Base-by-base conservation (phyloP, 1,140 invertebrate genomes). In the Drosophila athabasca region DNA sequence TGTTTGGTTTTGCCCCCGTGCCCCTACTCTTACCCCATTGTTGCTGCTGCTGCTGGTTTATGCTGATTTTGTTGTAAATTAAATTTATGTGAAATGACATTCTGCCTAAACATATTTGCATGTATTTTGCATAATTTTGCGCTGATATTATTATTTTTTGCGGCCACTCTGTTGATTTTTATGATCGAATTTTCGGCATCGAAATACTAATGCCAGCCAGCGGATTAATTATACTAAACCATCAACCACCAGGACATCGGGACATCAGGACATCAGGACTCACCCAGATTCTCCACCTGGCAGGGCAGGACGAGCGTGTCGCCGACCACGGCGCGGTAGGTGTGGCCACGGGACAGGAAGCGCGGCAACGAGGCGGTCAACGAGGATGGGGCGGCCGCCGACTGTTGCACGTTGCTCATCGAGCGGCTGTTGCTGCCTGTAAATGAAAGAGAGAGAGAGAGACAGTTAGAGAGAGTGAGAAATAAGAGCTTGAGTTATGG, bases 201-300 rank as follows among this genome's bases (percentile, higher is more conserved):
- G 62, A 50, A 76, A 76, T 69, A 58, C 62, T 76, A 84, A 79
- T 76, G 54, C 62, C 17, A 19, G 24, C 24, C 44, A 60, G 24
- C 13, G 62, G 53, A 85, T 85, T 85, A 84, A 84, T 84, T 84
- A 84, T 83, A 57, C 65, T n/a, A 19, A 15, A 26, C 57, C 57
- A 57, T 54, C 45, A 22, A 19, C 17, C 17, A 19, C 49, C 45
- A 26, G 46, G 43, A 60, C 50, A 52, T 9, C 17, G 7, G 58
- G 50, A 50, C 50, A 49, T 49, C 45, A 26, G 46, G 43, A 60
- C 50, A 49, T 62, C 17, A 46, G 39, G 52, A 74, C 94, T 95
- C 91, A 96, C 95, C 95, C 69, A 96, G 92, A 92, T 96, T 95
- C 71, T 96, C 94, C 13, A 96, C 95, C 92, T 96, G 95, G 79